Base-by-base conservation (phyloP, 2,113 vertebrate genomes). In the Onychorhynchus coronatus region DNA sequence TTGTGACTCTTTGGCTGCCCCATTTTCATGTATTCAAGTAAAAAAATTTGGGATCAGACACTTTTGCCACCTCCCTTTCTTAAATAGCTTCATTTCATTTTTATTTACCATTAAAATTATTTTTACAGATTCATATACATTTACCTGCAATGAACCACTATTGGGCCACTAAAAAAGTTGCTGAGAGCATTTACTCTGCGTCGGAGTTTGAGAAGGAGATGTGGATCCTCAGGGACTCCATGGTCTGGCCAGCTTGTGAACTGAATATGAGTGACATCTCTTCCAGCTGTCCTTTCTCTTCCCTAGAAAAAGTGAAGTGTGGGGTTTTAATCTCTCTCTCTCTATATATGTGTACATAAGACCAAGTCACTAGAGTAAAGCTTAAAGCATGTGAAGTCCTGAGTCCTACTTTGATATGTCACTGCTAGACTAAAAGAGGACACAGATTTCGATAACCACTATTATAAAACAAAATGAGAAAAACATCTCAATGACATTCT, bases 241-340 rank as follows among this genome's bases (percentile, higher is more conserved):
- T 99, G 99, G 91, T 99, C 99, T 3, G 99, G 99, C 99, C 99
- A 99, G 72, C 99, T 99, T 77, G 98, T 99, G 96, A 99, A 99
- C 95, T 99, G 99, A 93, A 99, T 99, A 72, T 99, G 99, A 22
- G 99, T 99, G 86, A 99, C 98, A 46, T 99, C 99, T 89, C 99
- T 98, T 85, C 99, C 99, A 6, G 96, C 22, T 59, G 96, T 96
- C 80, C 98, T 99, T 52, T 99, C 99, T 88, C 96, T 98, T 96
- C 97, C 98, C 99, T 99, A 88, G 53, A 73, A 4, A 83, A 96
- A 78, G 41, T n/a, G 74, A 24, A 68, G 42, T 14, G 11, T 14
- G 20, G 1, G 6, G 1, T 10, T 46, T 56, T 56, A 56, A 27
- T 11, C 14, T 15, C 31, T 47, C 11, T 47, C 41, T 47, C 9